These are phyloP conservation scores for Platypus cylindrus DNA, from an alignment of 2,888 invertebrate genomes.

Conservation along the genomic window DNA sequence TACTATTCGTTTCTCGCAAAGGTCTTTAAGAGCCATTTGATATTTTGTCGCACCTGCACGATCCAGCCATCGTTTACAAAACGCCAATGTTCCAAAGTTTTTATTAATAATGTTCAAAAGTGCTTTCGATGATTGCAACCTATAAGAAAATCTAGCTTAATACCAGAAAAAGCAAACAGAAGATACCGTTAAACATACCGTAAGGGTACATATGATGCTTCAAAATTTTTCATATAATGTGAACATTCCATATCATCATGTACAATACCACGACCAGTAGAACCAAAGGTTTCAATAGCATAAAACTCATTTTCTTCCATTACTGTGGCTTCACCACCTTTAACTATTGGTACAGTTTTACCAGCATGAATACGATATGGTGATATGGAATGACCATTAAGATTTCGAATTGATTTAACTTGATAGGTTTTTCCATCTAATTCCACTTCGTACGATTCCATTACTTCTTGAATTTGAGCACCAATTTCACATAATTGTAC, in stretches of 20 bases:
- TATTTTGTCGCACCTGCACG: conserved; percentile 94
- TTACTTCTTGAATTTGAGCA: conserved; percentile 94
- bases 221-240: conserved; percentile 99
- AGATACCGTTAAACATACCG: conserved; percentile 39
- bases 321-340: conserved; percentile 91
- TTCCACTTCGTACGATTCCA: conserved; percentile 99
- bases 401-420: conserved; percentile 93
- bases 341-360: conserved; percentile 98
- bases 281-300: conserved; percentile 98
- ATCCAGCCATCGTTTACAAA: conserved; percentile 98
- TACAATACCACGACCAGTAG: conserved; percentile 86
- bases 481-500: conserved; percentile 95
- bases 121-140: conserved; percentile 85
- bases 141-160: conserved; percentile 24
- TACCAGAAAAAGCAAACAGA: background rate
- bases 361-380: conserved; percentile 98
- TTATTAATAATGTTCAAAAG: conserved; percentile 87
- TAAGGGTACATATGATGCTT: conserved; percentile 81
- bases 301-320: conserved; percentile 99
- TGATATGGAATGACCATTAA: conserved; percentile 98
- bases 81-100: conserved; percentile 93
- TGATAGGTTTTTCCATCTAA: conserved; percentile 91
- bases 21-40: conserved; percentile 95
- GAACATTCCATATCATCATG: conserved; percentile 99
- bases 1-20: conserved; percentile 96